Evolutionary conservation across 92 coral and sea anemone genomes (phyloP).

Genomic region (Epizoanthus stellaris): DNA sequence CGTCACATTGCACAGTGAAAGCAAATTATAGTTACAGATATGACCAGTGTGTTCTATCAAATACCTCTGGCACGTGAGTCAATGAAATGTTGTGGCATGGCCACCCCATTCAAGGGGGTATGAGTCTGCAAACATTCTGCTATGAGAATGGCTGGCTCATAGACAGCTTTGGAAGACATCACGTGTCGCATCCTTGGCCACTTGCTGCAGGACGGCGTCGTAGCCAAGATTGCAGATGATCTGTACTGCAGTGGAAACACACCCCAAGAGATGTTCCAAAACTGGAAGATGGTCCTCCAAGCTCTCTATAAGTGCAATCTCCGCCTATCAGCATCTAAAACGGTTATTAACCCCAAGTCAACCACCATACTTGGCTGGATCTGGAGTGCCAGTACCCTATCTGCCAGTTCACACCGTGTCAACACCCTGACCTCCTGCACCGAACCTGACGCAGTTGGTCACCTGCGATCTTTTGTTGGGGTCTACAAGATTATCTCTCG

Average conservation of each 20-base stretch:
- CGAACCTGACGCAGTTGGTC: too few relatives aligned
- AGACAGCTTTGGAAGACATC: not conserved
- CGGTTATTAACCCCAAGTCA: too few relatives aligned
- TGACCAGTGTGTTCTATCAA: constrained; percentile 44
- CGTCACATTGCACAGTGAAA: constrained; percentile 62
- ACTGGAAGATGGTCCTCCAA: constrained; percentile 67
- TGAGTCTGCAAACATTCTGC: not conserved
- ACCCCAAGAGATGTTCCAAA: constrained; percentile 61
- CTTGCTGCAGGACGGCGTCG: constrained; percentile 42
- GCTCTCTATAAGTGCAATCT: constrained; percentile 65
- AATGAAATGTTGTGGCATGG: constrained; percentile 12
- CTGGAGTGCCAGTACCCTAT: too few relatives aligned
- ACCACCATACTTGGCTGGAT: too few relatives aligned
- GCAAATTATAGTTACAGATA: constrained; percentile 39
- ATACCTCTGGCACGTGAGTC: too few relatives aligned
- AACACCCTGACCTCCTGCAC: too few relatives aligned
- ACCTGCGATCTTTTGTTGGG: too few relatives aligned
- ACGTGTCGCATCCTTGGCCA: constrained; percentile 25
- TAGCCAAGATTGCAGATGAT: constrained; percentile 56
- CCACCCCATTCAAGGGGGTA: not conserved
- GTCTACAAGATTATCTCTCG: too few relatives aligned
- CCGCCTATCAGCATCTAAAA: constrained; percentile 50
- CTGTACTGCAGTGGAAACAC: constrained; percentile 76
- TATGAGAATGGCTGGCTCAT: not conserved
- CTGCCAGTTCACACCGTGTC: too few relatives aligned